Evolutionary conservation across 2,113 vertebrate species (phyloP).

Genomic region (Pseudolaguvia tuberculata): DNA sequence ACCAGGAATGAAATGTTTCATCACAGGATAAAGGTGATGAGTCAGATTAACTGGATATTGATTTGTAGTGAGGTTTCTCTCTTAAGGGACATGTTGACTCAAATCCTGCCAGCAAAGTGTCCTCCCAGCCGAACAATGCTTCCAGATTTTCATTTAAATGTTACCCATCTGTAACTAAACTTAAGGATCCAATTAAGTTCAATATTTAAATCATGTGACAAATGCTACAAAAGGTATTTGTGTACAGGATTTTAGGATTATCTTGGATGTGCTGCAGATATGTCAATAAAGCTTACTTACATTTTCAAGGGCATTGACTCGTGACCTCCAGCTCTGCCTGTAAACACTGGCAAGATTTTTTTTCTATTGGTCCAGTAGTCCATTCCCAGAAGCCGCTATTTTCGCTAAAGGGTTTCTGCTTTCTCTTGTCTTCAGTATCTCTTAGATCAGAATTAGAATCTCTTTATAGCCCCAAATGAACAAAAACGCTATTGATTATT

Average conservation of each 20-base stretch:
- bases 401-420: constrained; percentile 48
- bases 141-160: not conserved
- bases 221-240: constrained; percentile 49
- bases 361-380: constrained; percentile 51
- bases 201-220: not conserved
- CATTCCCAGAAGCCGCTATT: constrained; percentile 50
- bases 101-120: not conserved
- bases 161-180: constrained; percentile 10
- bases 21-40: constrained; percentile 1
- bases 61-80: constrained; percentile 12
- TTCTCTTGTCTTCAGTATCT: constrained; percentile 61
- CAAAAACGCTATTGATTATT: constrained; percentile 73
- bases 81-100: constrained; percentile 1
- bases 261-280: constrained; percentile 11
- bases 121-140: not conserved
- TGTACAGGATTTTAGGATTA: constrained; percentile 10
- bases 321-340: constrained; percentile 33
- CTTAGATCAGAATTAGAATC: constrained; percentile 66
- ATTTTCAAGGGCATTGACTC: constrained; percentile 40
- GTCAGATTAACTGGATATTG: constrained; percentile 1
- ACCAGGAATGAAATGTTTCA: constrained; percentile 7
- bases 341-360: constrained; percentile 40
- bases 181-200: constrained; percentile 1
- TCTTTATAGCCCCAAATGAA: constrained; percentile 68
- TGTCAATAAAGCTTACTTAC: constrained; percentile 24